phyloP scores from a whole-genome alignment of 1,140 invertebrate genomes.

The Hyles vespertilio region DNA sequence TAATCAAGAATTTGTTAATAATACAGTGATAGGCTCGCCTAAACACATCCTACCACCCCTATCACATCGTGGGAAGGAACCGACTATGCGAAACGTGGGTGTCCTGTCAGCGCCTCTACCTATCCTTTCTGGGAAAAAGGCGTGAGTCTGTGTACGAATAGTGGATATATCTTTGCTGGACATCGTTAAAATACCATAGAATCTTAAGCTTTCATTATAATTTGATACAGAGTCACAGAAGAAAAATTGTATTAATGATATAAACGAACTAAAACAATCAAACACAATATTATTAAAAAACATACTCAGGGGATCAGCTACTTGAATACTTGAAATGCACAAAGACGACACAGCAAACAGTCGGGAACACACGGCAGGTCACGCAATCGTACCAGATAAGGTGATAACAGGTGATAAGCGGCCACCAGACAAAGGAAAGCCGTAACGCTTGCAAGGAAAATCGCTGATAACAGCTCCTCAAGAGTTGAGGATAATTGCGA shows the following conservation, averaged over 20 bases:
- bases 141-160: no score
- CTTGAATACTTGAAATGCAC: background rate
- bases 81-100: no score
- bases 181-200: no score
- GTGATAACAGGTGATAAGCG: constrained; percentile 35
- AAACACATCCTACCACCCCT: no score
- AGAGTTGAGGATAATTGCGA: background rate
- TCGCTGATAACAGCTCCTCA: constrained; percentile 27
- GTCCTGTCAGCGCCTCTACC: no score
- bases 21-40: no score
- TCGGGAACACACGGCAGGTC: constrained; percentile 39
- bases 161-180: no score
- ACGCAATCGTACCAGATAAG: constrained; percentile 35
- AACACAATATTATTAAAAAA: background rate
- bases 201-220: no score
- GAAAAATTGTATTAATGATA: background rate
- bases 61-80: no score
- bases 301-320: background rate
- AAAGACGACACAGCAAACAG: background rate
- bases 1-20: no score
- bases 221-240: background rate
- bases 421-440: constrained; percentile 43
- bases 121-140: no score
- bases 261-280: background rate
- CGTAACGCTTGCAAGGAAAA: constrained; percentile 44